Evolutionary conservation across 1,140 invertebrate species (phyloP), one percentile per base, ranked within the genome.

Genomic region (Eubasilissa regina): DNA sequence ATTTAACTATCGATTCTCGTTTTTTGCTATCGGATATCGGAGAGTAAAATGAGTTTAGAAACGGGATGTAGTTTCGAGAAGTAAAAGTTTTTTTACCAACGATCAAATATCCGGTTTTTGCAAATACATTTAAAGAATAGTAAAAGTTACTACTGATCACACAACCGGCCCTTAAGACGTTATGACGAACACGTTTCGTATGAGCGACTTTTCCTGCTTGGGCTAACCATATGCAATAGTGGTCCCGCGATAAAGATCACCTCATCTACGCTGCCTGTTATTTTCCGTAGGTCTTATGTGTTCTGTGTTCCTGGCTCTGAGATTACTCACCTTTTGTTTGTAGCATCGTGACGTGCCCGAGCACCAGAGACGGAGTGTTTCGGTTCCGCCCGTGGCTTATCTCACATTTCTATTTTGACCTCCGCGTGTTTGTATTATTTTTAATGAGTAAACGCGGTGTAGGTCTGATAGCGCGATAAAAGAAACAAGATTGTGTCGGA

Each of bases 301-400:
- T 8, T 58, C 4, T 19, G 15, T 15, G 21, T 0, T 7, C 0
- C 1, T 58, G 55, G 17, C 8, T 58, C n/a, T n/a, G n/a, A n/a
- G n/a, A 19, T 58, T 58, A 0, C 13, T 25, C 25, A n/a, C 7
- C 10, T 17, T 35, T 25, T 64, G 60, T 64, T 64, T 25, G n/a
- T 64, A 64, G 13, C 60, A 64, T 62, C 60, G n/a, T 35, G 60
- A 13, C 7, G 60, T 21, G 21, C 12, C 21, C 12, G 15, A 7
- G 12, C 58, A 35, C 60, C 19, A 25, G 10, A 64, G 25, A 64
- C 13, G 60, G 60, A 64, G 60, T 25, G 60, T 45, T 68, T 68
- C 45, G 64, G 64, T 68, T 68, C 64, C 64, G 64, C 10, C 45
- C 19, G 44, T 68, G 64, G 64, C 64, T 68, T 68, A 68, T 68